Evolutionary conservation across 1,140 invertebrate genomes (phyloP).

Genomic region (Bombus cullumanus): DNA sequence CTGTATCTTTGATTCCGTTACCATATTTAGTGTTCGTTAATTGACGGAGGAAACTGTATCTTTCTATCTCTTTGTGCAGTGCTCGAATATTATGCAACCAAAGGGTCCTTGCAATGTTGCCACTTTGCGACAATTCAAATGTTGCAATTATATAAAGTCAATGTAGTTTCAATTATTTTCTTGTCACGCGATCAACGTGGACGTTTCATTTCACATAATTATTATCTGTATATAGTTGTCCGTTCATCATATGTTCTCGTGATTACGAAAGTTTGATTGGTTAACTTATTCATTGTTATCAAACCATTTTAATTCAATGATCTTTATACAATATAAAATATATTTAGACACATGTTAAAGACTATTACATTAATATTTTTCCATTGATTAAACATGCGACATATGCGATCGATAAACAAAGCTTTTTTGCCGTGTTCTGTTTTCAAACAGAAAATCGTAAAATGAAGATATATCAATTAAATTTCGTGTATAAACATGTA

Average conservation of each 20-base stretch:
- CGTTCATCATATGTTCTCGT: neutral
- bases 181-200: neutral
- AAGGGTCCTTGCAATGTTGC: slow-evolving; percentile 40
- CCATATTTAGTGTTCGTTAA: neutral
- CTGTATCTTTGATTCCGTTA: neutral
- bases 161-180: neutral
- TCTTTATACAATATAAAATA: neutral
- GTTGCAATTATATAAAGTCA: slow-evolving; percentile 25
- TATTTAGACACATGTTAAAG: neutral
- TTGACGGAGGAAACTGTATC: slow-evolving; percentile 9
- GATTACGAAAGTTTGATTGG: neutral
- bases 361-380: neutral
- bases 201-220: neutral
- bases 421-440: neutral
- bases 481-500: slow-evolving; percentile 11
- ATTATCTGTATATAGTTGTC: neutral
- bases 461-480: neutral
- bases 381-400: neutral
- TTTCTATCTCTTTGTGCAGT: neutral
- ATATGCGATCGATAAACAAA: neutral
- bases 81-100: slow-evolving; percentile 40
- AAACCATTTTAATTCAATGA: neutral
- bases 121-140: neutral
- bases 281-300: neutral
- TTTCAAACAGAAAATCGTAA: neutral